phyloP scores from a whole-genome alignment of 1,140 invertebrate species.

The Cepaea nemoralis region DNA sequence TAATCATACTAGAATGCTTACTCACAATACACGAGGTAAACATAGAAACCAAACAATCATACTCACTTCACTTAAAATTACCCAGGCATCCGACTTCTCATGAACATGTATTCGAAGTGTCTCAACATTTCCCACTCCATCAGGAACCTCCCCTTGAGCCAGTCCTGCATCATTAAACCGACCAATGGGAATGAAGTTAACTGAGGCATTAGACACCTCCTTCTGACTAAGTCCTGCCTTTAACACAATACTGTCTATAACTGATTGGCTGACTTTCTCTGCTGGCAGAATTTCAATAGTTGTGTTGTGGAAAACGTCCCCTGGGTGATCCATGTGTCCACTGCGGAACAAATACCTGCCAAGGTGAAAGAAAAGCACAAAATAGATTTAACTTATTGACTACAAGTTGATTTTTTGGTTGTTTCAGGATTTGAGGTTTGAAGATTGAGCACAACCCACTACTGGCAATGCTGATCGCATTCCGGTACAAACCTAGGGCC shows the following conservation, averaged over 20 bases:
- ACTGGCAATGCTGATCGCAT: no score
- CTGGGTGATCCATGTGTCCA: constrained; percentile 91
- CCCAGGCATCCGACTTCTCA: constrained; percentile 58
- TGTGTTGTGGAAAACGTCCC: constrained; percentile 91
- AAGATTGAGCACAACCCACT: no score
- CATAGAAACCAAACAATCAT: background rate
- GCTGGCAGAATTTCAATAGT: constrained; percentile 85
- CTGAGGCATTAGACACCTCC: constrained; percentile 32
- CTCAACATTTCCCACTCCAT: constrained; percentile 48
- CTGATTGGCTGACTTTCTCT: constrained; percentile 12
- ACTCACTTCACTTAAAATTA: constrained; percentile 66
- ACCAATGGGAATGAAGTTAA: constrained; percentile 49
- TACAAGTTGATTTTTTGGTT: no score
- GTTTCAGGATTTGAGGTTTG: no score
- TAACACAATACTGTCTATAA: background rate
- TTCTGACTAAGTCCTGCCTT: constrained; percentile 26
- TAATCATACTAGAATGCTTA: no score
- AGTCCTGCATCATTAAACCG: constrained; percentile 57
- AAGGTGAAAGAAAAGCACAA: background rate
- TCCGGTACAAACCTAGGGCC: no score
- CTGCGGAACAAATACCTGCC: constrained; percentile 87
- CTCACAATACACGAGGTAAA: no score
- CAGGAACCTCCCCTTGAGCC: constrained; percentile 47
- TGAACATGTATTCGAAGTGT: constrained; percentile 53
- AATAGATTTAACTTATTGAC: no score